phyloP scores from a whole-genome alignment of 2,797 vertebrate species.

The Pachyuromys duprasi region DNA sequence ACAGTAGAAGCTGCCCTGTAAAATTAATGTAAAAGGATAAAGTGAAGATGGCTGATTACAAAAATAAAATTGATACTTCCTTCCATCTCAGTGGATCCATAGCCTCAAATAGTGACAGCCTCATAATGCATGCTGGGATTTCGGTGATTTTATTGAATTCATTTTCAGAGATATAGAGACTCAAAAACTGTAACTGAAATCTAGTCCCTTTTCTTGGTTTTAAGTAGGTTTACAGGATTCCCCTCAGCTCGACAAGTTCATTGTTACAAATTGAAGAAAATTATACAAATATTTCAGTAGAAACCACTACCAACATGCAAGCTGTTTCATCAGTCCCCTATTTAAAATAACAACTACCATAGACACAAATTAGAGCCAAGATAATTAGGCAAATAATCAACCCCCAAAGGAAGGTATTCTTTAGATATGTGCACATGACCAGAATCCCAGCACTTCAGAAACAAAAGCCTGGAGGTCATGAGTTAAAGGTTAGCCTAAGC shows the following conservation, averaged over 20 bases:
- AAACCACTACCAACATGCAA: background rate
- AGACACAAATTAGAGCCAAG: conserved; percentile 1
- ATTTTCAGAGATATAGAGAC: background rate
- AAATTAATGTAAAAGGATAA: conserved; percentile 27
- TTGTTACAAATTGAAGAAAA: background rate
- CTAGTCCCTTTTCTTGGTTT: background rate
- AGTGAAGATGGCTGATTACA: background rate
- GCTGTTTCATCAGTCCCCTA: background rate
- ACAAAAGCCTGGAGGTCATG: background rate
- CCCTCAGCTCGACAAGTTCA: background rate
- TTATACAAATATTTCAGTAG: background rate
- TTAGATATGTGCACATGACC: background rate
- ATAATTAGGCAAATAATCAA: conserved; percentile 14
- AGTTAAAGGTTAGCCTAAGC: background rate
- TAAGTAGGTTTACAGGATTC: background rate
- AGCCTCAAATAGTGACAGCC: background rate
- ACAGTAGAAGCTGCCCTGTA: background rate
- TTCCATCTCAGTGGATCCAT: background rate
- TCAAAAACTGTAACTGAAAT: conserved; percentile 23
- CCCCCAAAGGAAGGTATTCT: background rate
- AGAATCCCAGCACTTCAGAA: background rate
- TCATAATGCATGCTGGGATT: background rate
- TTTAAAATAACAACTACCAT: background rate
- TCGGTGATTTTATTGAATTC: background rate
- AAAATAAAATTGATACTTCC: background rate